Base-by-base conservation (phyloP, 2,888 invertebrate species). In the Asteroscopus sphinx region DNA sequence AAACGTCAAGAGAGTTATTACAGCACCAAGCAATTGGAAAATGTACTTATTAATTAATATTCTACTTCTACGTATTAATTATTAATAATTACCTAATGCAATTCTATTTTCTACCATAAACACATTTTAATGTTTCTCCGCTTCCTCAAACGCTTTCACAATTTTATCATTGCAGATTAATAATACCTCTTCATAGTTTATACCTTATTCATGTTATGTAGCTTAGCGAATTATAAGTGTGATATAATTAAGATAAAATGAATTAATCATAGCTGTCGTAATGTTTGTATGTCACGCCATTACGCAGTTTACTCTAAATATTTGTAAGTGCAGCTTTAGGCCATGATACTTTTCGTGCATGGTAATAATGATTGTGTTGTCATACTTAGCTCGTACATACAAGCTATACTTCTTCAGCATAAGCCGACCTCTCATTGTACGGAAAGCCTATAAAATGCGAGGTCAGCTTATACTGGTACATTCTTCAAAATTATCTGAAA, bases 141-240 rank as follows among this genome's bases (percentile, higher is more conserved):
- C 71, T 63, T 59, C 68, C 72, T 57, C 45, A 59, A 68, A 51
- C 41, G 54, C 71, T 71, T 71, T 71, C 68, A 68, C 71, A 68
- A 40, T 63, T 63, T 57, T 67, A 59, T 67, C 40, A 49, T 48
- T 46, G 42, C 42, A 15, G 39, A 41, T 49, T 42, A 58, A 65
- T 47, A 61, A 58, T 25, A 61, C 16, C 11, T n/a, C 25, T 17
- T 46, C 62, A 35, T 13, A 32, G 30, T 35, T n/a, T n/a, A n/a
- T n/a, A n/a, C n/a, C n/a, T n/a, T 39, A 55, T 13, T 25, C 35
- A 12, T 26, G 44, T 44, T 39, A 58, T 37, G 35, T 48, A 12
- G 21, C 13, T n/a, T 44, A 6, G 21, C 15, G 26, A 36, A 21
- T 30, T 39, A 30, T 33, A 28, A 35, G 37, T 48, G 45, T 59